Evolutionary conservation across 1,140 invertebrate species (phyloP).

Genomic region (Drosophila micromelanica): DNA sequence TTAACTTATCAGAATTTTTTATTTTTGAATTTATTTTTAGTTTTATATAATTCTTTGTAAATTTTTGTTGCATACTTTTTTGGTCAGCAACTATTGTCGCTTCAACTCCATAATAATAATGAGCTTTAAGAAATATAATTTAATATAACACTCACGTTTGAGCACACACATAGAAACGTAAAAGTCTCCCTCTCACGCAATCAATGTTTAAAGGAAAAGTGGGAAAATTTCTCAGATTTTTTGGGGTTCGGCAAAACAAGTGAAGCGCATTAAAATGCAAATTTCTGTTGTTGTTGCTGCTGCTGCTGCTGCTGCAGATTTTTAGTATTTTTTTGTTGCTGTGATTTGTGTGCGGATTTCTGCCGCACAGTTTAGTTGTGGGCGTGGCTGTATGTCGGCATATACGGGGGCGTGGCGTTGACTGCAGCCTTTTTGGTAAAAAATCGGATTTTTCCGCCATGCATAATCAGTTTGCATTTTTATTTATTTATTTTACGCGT

Average conservation of each 20-base stretch:
- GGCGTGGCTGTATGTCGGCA: constrained; percentile 55
- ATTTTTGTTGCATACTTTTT: constrained; percentile 29
- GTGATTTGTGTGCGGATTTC: constrained; percentile 68
- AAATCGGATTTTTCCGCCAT: constrained; percentile 78
- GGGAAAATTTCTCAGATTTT: constrained; percentile 25
- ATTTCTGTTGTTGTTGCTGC: constrained; percentile 50
- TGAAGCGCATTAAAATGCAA: constrained; percentile 83
- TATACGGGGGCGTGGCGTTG: constrained; percentile 36
- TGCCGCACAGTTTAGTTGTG: constrained; percentile 69
- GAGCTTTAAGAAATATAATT: constrained; percentile 38
- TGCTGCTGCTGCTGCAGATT: constrained; percentile 30
- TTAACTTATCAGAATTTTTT: background rate
- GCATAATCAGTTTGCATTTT: constrained; percentile 80
- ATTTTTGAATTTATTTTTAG: background rate
- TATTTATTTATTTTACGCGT: constrained; percentile 82
- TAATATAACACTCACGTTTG: constrained; percentile 32
- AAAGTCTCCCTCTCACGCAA: constrained; percentile 5
- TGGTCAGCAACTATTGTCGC: constrained; percentile 23
- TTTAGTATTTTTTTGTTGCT: constrained; percentile 41
- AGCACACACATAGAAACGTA: background rate
- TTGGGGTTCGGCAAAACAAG: constrained; percentile 68
- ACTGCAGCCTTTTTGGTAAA: constrained; percentile 41
- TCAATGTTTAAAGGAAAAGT: constrained; percentile 31
- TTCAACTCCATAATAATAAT: constrained; percentile 29
- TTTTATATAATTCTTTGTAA: background rate